Evolutionary conservation across 2,113 vertebrate species (phyloP).

Genomic region (Otis tarda): DNA sequence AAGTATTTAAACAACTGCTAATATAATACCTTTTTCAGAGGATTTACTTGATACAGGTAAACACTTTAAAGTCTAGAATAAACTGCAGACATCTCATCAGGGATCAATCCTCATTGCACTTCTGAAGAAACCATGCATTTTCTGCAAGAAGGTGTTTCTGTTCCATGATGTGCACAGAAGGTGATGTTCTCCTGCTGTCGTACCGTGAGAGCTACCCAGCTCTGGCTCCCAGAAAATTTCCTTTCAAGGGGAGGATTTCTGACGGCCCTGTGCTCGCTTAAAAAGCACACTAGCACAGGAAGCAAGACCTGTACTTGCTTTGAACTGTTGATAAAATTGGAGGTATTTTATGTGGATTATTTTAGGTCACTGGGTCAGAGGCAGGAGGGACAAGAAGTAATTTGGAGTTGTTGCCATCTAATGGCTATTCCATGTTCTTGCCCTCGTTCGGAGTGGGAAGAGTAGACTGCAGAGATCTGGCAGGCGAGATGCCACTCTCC

Average conservation of each 20-base stretch:
- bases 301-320: not conserved
- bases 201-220: not conserved
- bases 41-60: not conserved
- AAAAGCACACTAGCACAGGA: not conserved
- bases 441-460: not conserved
- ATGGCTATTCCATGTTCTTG: not conserved
- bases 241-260: not conserved
- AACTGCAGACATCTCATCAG: not conserved
- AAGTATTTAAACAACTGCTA: not conserved
- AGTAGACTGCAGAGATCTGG: accelerated
- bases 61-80: not conserved
- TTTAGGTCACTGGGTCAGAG: conserved; percentile 49
- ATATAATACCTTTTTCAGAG: not conserved
- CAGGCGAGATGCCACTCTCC: accelerated
- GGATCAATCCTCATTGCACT: not conserved
- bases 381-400: not conserved
- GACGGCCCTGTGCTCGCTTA: accelerated
- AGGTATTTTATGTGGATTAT: not conserved
- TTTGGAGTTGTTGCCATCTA: conserved; percentile 10
- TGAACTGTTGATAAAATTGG: not conserved
- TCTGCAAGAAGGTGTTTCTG: not conserved
- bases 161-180: not conserved
- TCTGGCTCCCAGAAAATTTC: not conserved
- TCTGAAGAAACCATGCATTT: not conserved
- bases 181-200: accelerated